Evolutionary conservation across 2,113 vertebrate species (phyloP).

Genomic region (Perca schrenkii): DNA sequence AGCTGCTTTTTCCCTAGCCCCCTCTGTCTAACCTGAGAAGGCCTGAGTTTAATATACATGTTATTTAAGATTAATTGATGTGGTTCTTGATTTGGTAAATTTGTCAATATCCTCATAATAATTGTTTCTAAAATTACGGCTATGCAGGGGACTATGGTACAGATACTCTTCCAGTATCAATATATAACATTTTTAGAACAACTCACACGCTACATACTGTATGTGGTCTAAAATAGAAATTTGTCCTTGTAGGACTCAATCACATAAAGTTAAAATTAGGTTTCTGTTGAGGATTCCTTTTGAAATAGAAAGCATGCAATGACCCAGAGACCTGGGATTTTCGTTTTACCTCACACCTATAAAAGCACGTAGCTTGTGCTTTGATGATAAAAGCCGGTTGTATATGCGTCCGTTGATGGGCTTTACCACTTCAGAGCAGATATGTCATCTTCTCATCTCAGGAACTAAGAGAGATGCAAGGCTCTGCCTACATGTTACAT

Average conservation of each 20-base stretch:
- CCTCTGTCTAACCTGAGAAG: not conserved
- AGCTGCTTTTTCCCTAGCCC: not conserved
- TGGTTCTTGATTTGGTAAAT: not conserved
- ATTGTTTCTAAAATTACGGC: not conserved
- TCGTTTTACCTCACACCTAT: not conserved
- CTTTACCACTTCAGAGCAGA: constrained; percentile 42
- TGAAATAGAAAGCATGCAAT: not conserved
- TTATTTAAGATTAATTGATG: no score
- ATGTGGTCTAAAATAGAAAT: not conserved
- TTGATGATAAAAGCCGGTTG: constrained; percentile 7
- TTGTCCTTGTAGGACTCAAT: not conserved
- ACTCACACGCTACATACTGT: not conserved
- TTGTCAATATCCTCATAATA: not conserved
- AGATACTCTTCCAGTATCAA: not conserved
- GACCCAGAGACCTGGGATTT: not conserved
- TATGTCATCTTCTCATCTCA: constrained; percentile 1
- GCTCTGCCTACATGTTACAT: not conserved
- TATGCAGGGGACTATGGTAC: not conserved
- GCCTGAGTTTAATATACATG: not conserved
- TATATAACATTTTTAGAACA: not conserved
- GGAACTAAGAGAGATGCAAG: not conserved
- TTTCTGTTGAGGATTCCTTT: not conserved
- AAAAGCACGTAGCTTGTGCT: constrained; percentile 6
- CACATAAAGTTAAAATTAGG: not conserved
- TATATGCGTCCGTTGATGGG: not conserved